Conservation (phyloP, 2,888 invertebrate species). For the Cancer borealis region DNA sequence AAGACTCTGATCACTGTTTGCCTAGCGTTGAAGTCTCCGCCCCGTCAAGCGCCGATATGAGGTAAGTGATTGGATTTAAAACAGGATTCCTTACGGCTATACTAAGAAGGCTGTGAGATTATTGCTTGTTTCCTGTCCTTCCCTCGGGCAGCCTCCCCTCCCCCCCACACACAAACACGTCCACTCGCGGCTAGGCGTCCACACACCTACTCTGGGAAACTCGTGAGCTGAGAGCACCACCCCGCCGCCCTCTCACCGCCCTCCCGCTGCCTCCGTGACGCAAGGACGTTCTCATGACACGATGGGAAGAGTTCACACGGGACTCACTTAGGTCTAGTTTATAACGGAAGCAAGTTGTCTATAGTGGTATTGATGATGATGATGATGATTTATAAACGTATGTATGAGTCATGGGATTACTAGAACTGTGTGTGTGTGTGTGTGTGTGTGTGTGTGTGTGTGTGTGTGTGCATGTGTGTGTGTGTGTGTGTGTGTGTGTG, state of each 20-base stretch:
- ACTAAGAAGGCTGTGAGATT: background rate
- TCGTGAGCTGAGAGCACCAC: background rate
- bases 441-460: conserved; percentile 41
- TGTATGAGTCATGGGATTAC: no score
- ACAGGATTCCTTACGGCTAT: background rate
- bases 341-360: background rate
- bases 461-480: conserved; percentile 15
- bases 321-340: background rate
- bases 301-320: background rate
- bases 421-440: background rate
- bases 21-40: conserved; percentile 43
- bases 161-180: background rate
- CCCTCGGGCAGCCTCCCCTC: background rate
- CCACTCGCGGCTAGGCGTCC: background rate
- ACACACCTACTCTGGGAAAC: background rate
- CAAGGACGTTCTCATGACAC: background rate
- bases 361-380: background rate
- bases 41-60: background rate
- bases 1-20: conserved; percentile 45
- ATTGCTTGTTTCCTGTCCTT: background rate
- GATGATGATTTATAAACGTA: background rate
- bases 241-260: background rate
- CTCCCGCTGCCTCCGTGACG: background rate
- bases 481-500: background rate
- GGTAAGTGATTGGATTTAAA: conserved; percentile 31